Base-by-base conservation (phyloP, 2,113 vertebrate species). In the Fukomys damarensis region DNA sequence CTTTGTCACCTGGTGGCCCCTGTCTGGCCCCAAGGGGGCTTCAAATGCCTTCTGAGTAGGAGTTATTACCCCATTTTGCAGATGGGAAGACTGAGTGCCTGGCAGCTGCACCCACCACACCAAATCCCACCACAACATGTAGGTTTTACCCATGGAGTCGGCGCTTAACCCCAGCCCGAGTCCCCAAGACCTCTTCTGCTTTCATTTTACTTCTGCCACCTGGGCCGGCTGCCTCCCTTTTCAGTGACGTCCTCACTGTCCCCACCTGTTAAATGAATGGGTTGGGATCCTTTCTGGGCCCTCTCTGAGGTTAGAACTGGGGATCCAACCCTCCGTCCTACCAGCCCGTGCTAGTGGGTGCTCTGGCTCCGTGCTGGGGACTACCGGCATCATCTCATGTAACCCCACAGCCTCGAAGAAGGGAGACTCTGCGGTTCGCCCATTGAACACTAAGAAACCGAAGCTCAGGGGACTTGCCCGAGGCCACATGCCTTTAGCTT, bases 271-370 rank as follows among this genome's bases (percentile, higher is more conserved):
- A 46, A 38, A 7, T 13, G 43, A 68, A 61, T 7, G 49, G 41
- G 32, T 46, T 3, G 9, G 61, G 13, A 59, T 35, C 49, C 65
- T 56, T 90, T 35, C 58, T 9, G 30, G 80, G 24, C 26, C 20
- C 35, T 46, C 22, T 26, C 28, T 19, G 16, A 2, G n/a, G 43
- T 32, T 46, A 13, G 35, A 88, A 76, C 14, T 58, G 30, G 85
- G 46, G 72, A 49, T 19, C 56, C 28, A 16, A 46, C 4, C 63
- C 41, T 17, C 24, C n/a, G 26, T 11, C 35, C 35, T 7, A 20
- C 4, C 14, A 52, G 54, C 22, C 22, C 13, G 26, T 5, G 7
- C 3, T 3, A 6, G 0, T 7, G 49, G 3, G n/a, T 14, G 24
- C 46, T 26, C 68, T 16, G 14, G 59, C 46, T 77, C 35, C 30